Evolutionary conservation across 2,797 vertebrate species (phyloP).

Genomic region (Poeciliopsis paucimaculata): DNA sequence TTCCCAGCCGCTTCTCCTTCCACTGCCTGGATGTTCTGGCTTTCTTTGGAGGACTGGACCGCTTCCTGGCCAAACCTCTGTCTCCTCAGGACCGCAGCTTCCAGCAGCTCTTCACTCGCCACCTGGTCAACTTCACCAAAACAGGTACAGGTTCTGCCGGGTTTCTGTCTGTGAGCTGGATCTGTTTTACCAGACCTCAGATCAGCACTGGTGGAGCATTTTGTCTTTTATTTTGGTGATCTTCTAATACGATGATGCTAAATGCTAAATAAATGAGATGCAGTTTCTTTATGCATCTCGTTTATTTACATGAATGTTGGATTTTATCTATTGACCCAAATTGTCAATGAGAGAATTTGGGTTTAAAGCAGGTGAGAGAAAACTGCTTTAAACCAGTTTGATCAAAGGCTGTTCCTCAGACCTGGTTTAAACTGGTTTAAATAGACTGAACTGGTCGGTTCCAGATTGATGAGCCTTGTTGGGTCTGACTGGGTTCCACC

Average conservation of each 20-base stretch:
- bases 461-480: not conserved
- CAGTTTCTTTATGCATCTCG: not conserved
- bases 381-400: too few species aligned
- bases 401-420: too few species aligned
- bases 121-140: conserved; percentile 76
- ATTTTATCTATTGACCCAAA: not conserved
- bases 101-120: conserved; percentile 67
- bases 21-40: conserved; percentile 73
- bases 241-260: too few species aligned
- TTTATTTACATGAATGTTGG: not conserved
- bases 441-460: not conserved
- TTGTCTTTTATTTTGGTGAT: not conserved
- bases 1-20: conserved; percentile 78
- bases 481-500: not conserved
- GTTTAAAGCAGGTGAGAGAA: too few species aligned
- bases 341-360: too few species aligned
- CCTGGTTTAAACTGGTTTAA: too few species aligned
- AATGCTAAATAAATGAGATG: not conserved
- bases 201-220: not conserved
- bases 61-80: conserved; percentile 43
- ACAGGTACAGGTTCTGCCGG: conserved; percentile 65
- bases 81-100: conserved; percentile 66
- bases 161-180: not conserved
- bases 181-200: too few species aligned
- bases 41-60: conserved; percentile 74